Evolutionary conservation across 2,797 vertebrate genomes (phyloP).

Genomic region (Leuciscus waleckii): DNA sequence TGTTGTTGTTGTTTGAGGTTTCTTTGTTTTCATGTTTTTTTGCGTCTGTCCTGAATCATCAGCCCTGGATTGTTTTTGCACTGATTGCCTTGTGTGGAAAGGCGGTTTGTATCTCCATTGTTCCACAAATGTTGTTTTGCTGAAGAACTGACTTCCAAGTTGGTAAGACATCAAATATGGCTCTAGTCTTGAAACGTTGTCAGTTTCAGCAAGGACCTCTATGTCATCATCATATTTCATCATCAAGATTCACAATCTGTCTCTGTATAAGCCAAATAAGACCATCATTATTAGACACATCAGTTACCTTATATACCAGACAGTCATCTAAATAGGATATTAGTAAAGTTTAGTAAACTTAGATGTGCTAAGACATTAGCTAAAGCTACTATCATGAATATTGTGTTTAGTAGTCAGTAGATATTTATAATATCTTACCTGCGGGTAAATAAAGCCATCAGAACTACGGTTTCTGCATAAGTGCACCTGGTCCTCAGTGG

Average conservation of each 20-base stretch:
- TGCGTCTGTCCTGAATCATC: background rate
- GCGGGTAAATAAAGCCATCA: constrained; percentile 87
- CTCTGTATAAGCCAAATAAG: constrained; percentile 72
- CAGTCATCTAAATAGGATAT: background rate
- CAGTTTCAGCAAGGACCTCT: constrained; percentile 62
- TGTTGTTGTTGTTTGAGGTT: constrained; percentile 42
- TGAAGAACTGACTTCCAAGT: constrained; percentile 54
- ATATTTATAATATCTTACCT: constrained; percentile 32
- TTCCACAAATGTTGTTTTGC: constrained; percentile 59
- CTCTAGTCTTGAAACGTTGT: constrained; percentile 58
- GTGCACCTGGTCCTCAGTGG: constrained; percentile 88
- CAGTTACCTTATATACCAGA: background rate
- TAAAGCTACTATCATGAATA: background rate
- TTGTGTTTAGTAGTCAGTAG: background rate
- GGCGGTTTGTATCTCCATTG: constrained; percentile 50
- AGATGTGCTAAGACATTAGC: background rate
- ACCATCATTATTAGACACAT: background rate
- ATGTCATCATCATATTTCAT: constrained; percentile 72
- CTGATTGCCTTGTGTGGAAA: background rate
- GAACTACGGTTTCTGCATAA: constrained; percentile 82
- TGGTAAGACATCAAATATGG: constrained; percentile 58
- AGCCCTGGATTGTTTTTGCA: background rate
- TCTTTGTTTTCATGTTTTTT: constrained; percentile 6
- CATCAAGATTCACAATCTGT: constrained; percentile 86
- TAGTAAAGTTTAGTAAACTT: background rate